A percentile compares a stretch with the other conserved stretches of the same genome.
phyloP scores from a whole-genome alignment of 2,113 vertebrate species.

The Sporophila hypoxantha region DNA sequence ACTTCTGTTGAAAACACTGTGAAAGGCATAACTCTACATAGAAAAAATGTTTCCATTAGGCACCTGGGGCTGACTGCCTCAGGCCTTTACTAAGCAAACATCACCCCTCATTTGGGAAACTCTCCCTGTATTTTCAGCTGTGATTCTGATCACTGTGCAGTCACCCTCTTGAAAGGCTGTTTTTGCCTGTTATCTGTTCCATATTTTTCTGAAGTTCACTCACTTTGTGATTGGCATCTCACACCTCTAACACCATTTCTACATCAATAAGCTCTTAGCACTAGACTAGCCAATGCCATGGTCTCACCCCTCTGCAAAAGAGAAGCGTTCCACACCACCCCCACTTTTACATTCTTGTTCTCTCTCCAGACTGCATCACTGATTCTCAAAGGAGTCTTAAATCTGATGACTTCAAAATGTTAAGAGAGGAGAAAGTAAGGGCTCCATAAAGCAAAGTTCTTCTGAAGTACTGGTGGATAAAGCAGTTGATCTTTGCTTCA shows the following conservation, averaged over 20 bases:
- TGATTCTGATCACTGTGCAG: neutral
- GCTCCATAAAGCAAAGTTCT: neutral
- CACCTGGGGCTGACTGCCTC: neutral
- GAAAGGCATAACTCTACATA: neutral
- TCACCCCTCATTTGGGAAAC: neutral
- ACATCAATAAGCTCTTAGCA: neutral
- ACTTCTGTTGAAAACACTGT: neutral
- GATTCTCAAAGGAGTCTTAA: neutral
- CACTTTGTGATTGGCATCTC: constrained; percentile 8
- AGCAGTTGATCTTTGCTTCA: neutral
- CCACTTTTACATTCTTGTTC: neutral
- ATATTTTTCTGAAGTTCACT: neutral
- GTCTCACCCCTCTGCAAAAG: neutral
- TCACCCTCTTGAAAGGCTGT: neutral
- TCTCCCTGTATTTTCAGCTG: neutral
- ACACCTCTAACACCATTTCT: neutral
- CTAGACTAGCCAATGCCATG: neutral
- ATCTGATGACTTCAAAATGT: neutral
- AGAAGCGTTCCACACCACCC: neutral
- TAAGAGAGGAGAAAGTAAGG: neutral
- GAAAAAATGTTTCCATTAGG: neutral
- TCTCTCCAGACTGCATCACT: neutral
- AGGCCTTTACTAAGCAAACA: neutral
- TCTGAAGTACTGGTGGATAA: neutral
- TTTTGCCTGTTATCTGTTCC: constrained; percentile 22